These are phyloP conservation scores for Phania funesta DNA, from an alignment of 2,888 invertebrate species.

Conservation along the genomic window DNA sequence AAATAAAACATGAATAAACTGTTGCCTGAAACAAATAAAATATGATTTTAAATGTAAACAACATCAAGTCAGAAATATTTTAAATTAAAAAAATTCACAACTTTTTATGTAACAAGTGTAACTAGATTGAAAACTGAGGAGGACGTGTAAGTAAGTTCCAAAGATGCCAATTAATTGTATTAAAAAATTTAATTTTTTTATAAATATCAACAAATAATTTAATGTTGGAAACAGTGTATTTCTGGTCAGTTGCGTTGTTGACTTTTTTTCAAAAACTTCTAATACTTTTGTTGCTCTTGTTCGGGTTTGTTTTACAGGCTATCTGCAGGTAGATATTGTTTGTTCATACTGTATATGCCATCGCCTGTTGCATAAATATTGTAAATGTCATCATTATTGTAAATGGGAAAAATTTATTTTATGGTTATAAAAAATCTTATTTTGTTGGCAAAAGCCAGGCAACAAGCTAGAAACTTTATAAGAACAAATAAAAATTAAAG, in stretches of 20 bases:
- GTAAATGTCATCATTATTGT: slow-evolving; percentile 65
- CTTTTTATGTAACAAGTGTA: too few relatives aligned
- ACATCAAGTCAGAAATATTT: too few relatives aligned
- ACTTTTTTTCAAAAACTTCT: slow-evolving; percentile 23
- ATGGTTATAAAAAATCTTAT: slow-evolving; percentile 39
- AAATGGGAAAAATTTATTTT: slow-evolving; percentile 49
- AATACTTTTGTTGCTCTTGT: background rate
- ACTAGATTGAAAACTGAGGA: too few relatives aligned
- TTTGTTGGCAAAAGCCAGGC: background rate
- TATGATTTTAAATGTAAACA: too few relatives aligned
- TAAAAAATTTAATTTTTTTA: too few relatives aligned
- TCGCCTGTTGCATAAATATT: slow-evolving; percentile 63
- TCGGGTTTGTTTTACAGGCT: slow-evolving; percentile 40
- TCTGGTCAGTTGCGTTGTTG: slow-evolving; percentile 26
- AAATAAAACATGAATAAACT: slow-evolving; percentile 17
- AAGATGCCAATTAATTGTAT: too few relatives aligned
- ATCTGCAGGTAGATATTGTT: slow-evolving; percentile 37
- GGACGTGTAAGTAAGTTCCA: too few relatives aligned
- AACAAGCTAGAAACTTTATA: background rate
- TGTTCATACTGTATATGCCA: background rate
- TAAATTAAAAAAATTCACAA: too few relatives aligned
- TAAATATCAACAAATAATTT: too few relatives aligned
- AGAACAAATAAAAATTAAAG: background rate
- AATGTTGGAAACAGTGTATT: background rate
- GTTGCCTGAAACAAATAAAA: background rate